These are phyloP conservation scores for Lepidocyrtinus sp. DNA, from an alignment of 2,888 invertebrate species.

Conservation along the genomic window DNA sequence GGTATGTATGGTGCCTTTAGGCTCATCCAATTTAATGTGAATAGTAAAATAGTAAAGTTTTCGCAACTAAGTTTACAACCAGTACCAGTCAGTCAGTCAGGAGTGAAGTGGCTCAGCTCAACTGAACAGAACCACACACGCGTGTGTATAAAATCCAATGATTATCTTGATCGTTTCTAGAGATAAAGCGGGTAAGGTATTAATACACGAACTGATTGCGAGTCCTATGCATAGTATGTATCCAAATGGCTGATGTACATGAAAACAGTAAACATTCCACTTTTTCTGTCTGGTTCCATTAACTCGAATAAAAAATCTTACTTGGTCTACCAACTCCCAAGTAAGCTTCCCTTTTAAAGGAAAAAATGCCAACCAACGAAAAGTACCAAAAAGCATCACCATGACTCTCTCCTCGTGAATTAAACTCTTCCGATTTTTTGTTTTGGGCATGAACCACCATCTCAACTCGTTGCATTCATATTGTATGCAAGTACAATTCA, in stretches of 20 bases:
- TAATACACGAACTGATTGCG: too few species aligned
- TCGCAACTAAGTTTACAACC: not conserved
- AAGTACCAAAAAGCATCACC: too few species aligned
- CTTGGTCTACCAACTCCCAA: too few species aligned
- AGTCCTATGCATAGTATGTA: not conserved
- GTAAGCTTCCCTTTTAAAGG: too few species aligned
- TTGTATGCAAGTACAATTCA: too few species aligned
- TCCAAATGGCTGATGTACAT: not conserved
- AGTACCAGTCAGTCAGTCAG: conserved; percentile 13
- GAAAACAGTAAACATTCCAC: conserved; percentile 10
- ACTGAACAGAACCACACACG: not conserved
- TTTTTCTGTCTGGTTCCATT: conserved; percentile 9
- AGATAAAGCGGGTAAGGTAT: not conserved
- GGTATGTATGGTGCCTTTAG: not conserved
- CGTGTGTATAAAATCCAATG: not conserved
- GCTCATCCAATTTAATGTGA: not conserved
- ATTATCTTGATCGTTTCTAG: not conserved
- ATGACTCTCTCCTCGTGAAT: not conserved
- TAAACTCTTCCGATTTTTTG: conserved; percentile 3
- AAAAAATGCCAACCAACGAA: too few species aligned
- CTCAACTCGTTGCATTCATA: too few species aligned
- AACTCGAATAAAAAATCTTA: not conserved
- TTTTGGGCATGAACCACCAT: too few species aligned
- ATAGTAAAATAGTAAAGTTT: conserved; percentile 1
- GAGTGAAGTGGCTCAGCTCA: not conserved